A percentile compares a stretch with the other conserved stretches of the same genome.
phyloP scores from a whole-genome alignment of 2,888 invertebrate genomes.

The Eilema sororculum region DNA sequence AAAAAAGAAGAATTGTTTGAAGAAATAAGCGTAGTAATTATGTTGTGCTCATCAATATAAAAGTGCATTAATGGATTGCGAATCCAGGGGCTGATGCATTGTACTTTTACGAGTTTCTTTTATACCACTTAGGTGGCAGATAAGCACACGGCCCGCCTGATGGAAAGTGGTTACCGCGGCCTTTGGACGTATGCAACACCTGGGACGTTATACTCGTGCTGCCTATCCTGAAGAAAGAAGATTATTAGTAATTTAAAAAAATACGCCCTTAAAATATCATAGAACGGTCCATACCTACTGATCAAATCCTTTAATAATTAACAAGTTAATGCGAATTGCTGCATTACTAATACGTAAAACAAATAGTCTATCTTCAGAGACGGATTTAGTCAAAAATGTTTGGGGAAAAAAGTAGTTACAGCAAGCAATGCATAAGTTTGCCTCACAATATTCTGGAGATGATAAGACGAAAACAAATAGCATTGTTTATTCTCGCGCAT shows the following conservation, averaged over 20 bases:
- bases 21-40: background rate
- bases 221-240: no score
- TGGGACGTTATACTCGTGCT: no score
- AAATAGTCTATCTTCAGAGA: background rate
- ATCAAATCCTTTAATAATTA: no score
- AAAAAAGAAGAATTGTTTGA: no score
- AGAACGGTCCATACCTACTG: no score
- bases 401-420: slow-evolving; percentile 2
- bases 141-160: no score
- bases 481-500: slow-evolving; percentile 29
- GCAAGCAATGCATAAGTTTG: slow-evolving; percentile 34
- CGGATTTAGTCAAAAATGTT: background rate
- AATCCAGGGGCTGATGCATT: background rate
- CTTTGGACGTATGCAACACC: no score
- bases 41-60: background rate
- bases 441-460: slow-evolving; percentile 38
- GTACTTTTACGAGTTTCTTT: background rate
- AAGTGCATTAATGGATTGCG: background rate
- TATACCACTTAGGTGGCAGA: no score
- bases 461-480: slow-evolving; percentile 29
- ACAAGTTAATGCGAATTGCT: no score
- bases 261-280: no score
- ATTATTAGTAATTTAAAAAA: no score
- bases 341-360: background rate
- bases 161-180: no score